phyloP scores from a whole-genome alignment of 2,113 vertebrate species.

The Ascaphus truei region DNA sequence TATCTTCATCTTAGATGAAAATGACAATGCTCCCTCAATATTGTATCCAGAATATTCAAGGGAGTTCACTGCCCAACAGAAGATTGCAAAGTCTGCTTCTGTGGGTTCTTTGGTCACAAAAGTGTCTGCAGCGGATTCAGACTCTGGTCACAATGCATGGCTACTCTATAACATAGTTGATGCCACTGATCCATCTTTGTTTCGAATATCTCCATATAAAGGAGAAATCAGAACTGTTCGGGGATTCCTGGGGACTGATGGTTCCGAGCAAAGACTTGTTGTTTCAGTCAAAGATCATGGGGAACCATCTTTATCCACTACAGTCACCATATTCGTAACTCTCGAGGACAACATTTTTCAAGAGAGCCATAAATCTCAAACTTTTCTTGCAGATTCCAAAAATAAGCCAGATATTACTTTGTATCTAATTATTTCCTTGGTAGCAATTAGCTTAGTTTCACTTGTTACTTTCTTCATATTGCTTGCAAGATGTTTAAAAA shows the following conservation, averaged over 20 bases:
- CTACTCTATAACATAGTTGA: conserved; percentile 56
- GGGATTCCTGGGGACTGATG: conserved; percentile 48
- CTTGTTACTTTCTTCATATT: conserved; percentile 54
- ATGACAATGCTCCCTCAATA: conserved; percentile 39
- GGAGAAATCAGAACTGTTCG: conserved; percentile 61
- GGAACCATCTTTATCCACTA: conserved; percentile 66
- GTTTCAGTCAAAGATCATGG: conserved; percentile 55
- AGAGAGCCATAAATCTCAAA: conserved; percentile 55
- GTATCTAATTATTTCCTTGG: conserved; percentile 57
- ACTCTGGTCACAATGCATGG: conserved; percentile 64
- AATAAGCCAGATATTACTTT: conserved; percentile 51
- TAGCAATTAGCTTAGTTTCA: conserved; percentile 53
- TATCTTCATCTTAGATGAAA: conserved; percentile 42
- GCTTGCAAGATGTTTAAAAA: conserved; percentile 48
- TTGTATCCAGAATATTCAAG: conserved; percentile 17
- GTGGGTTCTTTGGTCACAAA: conserved; percentile 58
- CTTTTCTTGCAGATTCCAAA: conserved; percentile 55
- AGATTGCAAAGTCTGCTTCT: conserved; percentile 53
- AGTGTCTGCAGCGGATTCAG: conserved; percentile 60
- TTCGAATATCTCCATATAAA: conserved; percentile 51
- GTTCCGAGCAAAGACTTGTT: conserved; percentile 49
- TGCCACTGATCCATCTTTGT: conserved; percentile 53
- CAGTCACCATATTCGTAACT: conserved; percentile 70
- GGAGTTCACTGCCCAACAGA: conserved; percentile 45
- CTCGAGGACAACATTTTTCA: conserved; percentile 70